Evolutionary conservation across 2,113 vertebrate species (phyloP), one percentile per base, ranked within the genome.

Genomic region (Pollachius pollachius): DNA sequence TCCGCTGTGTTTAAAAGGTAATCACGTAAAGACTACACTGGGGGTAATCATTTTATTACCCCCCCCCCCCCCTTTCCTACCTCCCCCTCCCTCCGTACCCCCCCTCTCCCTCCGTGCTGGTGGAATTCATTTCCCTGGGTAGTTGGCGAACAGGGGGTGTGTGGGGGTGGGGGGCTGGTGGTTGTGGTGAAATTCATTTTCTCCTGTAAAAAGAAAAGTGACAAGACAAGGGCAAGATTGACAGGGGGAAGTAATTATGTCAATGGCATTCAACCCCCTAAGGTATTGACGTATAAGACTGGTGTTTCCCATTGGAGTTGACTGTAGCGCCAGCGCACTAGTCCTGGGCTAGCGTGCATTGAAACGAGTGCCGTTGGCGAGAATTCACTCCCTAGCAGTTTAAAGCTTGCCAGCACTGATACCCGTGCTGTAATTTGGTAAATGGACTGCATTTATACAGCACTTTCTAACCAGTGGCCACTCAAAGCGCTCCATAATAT

Each of bases 201-300:
- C 41, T 48, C 9, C 41, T 13, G 41, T 48, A 48, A 48, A 48
- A 48, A 48, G 3, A 41, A 48, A 48, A 48, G 41, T 48, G 41
- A 9, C 41, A 48, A 48, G 41, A 48, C 41, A 48, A 48, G 41
- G 83, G 74, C 62, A 64, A 82, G 85, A 85, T 71, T 89, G 85
- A 87, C 82, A 81, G 79, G 25, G 41, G 65, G 61, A 83, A 82
- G 76, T 84, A 83, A 89, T 90, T 84, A 86, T 89, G 88, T 88
- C 68, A 75, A 67, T 86, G 77, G 82, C 82, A 88, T 86, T 81
- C 84, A 83, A 85, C 85, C 83, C 82, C 69, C 71, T 70, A 74
- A 76, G 30, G 68, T 3, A 58, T 27, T 86, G 83, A 87, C 85
- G 79, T 85, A 86, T 77, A 86, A 83, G 74, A n/a, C 71, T 75